Conservation (phyloP, 2,797 vertebrate species). For the Bovichtus variegatus region DNA sequence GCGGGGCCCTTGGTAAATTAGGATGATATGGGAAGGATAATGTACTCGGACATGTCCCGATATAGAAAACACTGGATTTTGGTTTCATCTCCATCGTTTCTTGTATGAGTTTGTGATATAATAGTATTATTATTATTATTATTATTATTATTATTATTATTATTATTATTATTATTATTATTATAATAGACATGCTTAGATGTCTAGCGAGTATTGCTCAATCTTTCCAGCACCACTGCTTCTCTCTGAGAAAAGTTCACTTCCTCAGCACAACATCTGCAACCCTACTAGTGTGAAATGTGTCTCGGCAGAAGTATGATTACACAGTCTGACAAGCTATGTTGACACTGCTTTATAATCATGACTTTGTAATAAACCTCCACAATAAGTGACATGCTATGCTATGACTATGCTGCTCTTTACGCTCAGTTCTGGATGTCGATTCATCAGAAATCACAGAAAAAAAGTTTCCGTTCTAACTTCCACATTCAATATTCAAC, state of each 20-base stretch:
- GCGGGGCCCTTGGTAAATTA: no score
- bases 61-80: no score
- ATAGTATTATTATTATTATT: no score
- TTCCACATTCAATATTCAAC: not conserved
- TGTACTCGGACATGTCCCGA: no score
- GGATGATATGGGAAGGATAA: not conserved
- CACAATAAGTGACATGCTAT: not conserved
- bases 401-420: no score
- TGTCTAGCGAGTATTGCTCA: not conserved
- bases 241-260: not conserved
- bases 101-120: not conserved
- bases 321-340: not conserved
- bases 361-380: slow-evolving; percentile 2
- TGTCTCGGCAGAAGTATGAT: not conserved
- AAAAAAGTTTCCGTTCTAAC: not conserved
- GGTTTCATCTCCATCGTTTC: no score
- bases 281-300: not conserved
- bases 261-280: not conserved
- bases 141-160: no score
- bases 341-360: not conserved
- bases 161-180: no score
- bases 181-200: not conserved
- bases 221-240: not conserved
- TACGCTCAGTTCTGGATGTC: no score
- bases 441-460: not conserved